Percentiles rank a stretch among this genome's conserved stretches.
phyloP scores from a whole-genome alignment of 2,888 invertebrate genomes.

The Hylaea fasciaria region DNA sequence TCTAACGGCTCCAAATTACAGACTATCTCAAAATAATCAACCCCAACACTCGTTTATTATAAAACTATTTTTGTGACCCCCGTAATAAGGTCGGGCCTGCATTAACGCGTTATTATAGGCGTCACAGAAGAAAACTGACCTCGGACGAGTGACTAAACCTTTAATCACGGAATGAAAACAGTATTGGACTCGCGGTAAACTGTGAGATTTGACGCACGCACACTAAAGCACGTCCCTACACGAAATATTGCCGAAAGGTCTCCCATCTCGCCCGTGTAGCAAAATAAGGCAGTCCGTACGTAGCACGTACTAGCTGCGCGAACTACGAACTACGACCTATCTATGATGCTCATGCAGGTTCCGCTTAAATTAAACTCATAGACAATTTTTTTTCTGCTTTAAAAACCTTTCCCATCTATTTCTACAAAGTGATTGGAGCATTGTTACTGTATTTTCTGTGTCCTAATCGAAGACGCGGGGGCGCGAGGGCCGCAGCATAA shows the following conservation, averaged over 20 bases:
- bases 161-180: slow-evolving; percentile 62
- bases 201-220: slow-evolving; percentile 1
- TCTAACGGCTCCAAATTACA: slow-evolving; percentile 21
- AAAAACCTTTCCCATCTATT: too few species aligned
- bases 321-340: too few species aligned
- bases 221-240: background rate
- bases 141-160: slow-evolving; percentile 80
- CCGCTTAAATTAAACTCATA: too few species aligned
- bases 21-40: slow-evolving; percentile 23
- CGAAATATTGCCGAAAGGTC: background rate
- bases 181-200: slow-evolving; percentile 9
- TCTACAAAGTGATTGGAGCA: background rate
- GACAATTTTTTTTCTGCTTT: too few species aligned
- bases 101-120: slow-evolving; percentile 62
- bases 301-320: too few species aligned
- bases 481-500: slow-evolving; percentile 73
- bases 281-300: background rate
- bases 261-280: background rate
- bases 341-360: too few species aligned
- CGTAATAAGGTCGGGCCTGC: slow-evolving; percentile 60
- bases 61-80: slow-evolving; percentile 55
- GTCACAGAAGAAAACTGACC: slow-evolving; percentile 77
- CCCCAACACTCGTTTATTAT: slow-evolving; percentile 26
- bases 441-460: slow-evolving; percentile 15
- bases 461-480: slow-evolving; percentile 65